Conservation (phyloP, 1,140 invertebrate species). For the Drosophila sechellia region DNA sequence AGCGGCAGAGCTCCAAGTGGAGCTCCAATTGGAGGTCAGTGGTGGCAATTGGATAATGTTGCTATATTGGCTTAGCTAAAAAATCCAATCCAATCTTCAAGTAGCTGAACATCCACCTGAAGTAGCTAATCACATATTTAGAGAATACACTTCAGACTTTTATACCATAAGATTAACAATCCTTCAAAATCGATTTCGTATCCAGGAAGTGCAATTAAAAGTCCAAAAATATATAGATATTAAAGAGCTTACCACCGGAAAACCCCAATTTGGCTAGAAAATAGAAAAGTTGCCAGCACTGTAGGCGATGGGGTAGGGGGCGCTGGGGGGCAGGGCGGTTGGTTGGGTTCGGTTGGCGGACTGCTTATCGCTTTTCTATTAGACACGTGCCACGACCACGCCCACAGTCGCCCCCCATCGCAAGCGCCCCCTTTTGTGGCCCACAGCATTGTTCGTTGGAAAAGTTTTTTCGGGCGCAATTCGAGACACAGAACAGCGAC, state of each 20-base stretch:
- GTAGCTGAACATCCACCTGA: not conserved
- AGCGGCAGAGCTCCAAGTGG: slow-evolving; percentile 10
- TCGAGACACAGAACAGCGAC: slow-evolving; percentile 30
- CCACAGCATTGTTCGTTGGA: slow-evolving; percentile 39
- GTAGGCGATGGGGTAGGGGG: not conserved
- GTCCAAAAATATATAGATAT: not conserved
- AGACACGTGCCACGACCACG: slow-evolving; percentile 47
- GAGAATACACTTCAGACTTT: no score
- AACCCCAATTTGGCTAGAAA: slow-evolving; percentile 7
- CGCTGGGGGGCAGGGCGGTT: no score
- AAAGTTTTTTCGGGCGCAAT: slow-evolving; percentile 37
- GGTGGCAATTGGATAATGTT: slow-evolving; percentile 18
- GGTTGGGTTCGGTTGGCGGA: not conserved
- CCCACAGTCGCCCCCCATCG: slow-evolving; percentile 7
- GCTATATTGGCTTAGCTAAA: not conserved
- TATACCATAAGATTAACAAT: no score
- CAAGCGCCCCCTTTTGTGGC: not conserved
- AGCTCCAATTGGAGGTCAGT: slow-evolving; percentile 15
- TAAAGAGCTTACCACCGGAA: not conserved
- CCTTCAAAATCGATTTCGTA: no score
- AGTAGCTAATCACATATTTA: not conserved
- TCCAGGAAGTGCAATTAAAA: not conserved
- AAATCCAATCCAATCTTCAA: not conserved
- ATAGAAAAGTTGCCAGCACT: slow-evolving; percentile 11
- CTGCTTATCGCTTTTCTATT: slow-evolving; percentile 78